Percentiles rank a stretch among this genome's conserved stretches.
phyloP scores from a whole-genome alignment of 2,797 vertebrate genomes.

The Vespertilio murinus region DNA sequence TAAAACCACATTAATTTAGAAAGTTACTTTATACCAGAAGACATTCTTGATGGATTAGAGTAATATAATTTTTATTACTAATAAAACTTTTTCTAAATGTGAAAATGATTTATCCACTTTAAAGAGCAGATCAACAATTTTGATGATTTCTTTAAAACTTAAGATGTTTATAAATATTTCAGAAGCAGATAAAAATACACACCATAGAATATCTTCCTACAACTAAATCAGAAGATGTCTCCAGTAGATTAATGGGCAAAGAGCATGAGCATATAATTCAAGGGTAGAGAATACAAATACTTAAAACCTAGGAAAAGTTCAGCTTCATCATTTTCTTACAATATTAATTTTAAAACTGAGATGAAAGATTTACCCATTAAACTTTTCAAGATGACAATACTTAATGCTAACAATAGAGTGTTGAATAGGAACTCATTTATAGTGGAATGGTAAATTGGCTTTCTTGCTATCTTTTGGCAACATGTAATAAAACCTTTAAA shows the following conservation, averaged over 20 bases:
- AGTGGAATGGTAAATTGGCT: neutral
- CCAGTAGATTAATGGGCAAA: neutral
- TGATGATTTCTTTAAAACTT: conserved; percentile 40
- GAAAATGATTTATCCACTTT: conserved; percentile 26
- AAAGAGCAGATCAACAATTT: neutral
- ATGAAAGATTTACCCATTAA: neutral
- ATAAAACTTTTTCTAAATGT: conserved; percentile 25
- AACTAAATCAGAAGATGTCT: conserved; percentile 13
- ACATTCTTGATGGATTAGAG: neutral
- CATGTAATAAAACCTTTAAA: conserved; percentile 23
- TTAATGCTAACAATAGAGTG: neutral
- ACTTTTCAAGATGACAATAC: neutral
- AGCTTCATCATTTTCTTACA: neutral
- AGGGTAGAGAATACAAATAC: neutral
- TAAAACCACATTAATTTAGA: conserved; percentile 8
- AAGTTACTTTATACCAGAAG: conserved; percentile 7
- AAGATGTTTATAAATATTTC: neutral
- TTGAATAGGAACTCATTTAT: neutral
- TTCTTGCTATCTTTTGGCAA: conserved; percentile 8
- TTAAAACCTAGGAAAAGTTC: neutral
- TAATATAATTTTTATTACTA: neutral
- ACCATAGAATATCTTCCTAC: neutral
- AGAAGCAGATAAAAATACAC: neutral
- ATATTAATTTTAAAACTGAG: neutral
- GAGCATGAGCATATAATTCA: neutral